phyloP scores from a whole-genome alignment of 2,888 invertebrate species.

The Diogma glabrata region DNA sequence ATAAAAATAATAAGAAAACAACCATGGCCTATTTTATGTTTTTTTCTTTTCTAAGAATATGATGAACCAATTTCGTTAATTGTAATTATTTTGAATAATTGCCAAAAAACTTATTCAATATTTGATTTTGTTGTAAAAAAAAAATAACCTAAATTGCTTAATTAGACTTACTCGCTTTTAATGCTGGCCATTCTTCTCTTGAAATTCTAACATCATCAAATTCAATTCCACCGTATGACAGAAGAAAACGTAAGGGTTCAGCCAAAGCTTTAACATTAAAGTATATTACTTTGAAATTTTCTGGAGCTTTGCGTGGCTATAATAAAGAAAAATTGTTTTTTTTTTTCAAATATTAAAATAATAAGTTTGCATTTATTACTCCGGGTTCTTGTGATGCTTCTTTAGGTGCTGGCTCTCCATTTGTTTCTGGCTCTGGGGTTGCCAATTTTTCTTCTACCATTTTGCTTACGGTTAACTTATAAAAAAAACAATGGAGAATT shows the following conservation, averaged over 20 bases:
- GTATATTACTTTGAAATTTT: slow-evolving; percentile 37
- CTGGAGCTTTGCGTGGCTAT: slow-evolving; percentile 1
- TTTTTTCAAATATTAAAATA: no score
- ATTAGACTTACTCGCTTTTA: slow-evolving; percentile 41
- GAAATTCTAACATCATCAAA: slow-evolving; percentile 50
- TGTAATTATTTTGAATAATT: slow-evolving; percentile 1
- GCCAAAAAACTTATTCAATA: slow-evolving; percentile 4
- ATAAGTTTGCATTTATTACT: background rate
- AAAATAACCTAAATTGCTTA: no score
- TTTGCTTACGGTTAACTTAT: no score
- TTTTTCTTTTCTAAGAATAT: background rate
- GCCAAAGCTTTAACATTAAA: slow-evolving; percentile 50
- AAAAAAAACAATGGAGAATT: no score
- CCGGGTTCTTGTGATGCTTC: slow-evolving; percentile 3
- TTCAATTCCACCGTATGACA: slow-evolving; percentile 47
- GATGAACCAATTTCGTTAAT: slow-evolving; percentile 2
- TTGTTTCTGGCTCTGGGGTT: slow-evolving; percentile 3
- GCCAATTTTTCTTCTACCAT: slow-evolving; percentile 8
- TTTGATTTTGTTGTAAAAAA: background rate
- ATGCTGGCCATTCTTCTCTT: slow-evolving; percentile 41
- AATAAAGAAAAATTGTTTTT: no score
- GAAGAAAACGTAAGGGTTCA: slow-evolving; percentile 49
- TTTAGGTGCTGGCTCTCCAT: background rate
- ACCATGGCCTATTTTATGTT: slow-evolving; percentile 1
- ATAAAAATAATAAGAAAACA: no score